These are phyloP conservation scores for Rhopalosiphum nymphaeae DNA, from an alignment of 2,888 invertebrate species.

Conservation along the genomic window DNA sequence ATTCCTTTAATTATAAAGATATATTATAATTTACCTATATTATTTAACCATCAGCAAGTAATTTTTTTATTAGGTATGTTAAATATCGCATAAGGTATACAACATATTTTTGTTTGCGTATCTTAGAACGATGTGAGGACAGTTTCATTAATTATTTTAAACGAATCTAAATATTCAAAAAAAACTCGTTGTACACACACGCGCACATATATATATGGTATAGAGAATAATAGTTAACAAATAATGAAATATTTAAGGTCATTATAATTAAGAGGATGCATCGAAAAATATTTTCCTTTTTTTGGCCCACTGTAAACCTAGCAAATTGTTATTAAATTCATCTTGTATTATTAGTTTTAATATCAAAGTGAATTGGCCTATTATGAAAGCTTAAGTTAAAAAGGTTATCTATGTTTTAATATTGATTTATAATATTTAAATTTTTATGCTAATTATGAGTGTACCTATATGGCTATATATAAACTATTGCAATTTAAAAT, in stretches of 20 bases:
- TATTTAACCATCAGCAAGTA: not conserved
- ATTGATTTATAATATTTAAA: not conserved
- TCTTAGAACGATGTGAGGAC: too few species aligned
- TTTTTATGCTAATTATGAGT: not conserved
- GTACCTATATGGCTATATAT: not conserved
- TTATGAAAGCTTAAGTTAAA: too few species aligned
- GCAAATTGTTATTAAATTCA: too few species aligned
- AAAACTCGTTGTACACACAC: too few species aligned
- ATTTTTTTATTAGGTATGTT: not conserved
- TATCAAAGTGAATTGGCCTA: too few species aligned
- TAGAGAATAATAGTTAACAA: not conserved
- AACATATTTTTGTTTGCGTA: too few species aligned
- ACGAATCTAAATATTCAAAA: too few species aligned
- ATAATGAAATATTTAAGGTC: not conserved
- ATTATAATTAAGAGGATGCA: not conserved
- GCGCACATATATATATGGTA: not conserved
- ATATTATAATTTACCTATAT: not conserved
- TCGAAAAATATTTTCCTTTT: not conserved
- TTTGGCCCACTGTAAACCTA: not conserved
- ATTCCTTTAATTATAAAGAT: too few species aligned
- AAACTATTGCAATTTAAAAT: not conserved
- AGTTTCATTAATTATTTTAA: too few species aligned
- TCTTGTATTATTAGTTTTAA: too few species aligned
- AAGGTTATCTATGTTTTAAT: too few species aligned
- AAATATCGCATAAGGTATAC: too few species aligned